Percentiles rank a stretch among this genome's conserved stretches.
phyloP scores from a whole-genome alignment of 2,113 vertebrate genomes.

The Gracilinanus agilis region DNA sequence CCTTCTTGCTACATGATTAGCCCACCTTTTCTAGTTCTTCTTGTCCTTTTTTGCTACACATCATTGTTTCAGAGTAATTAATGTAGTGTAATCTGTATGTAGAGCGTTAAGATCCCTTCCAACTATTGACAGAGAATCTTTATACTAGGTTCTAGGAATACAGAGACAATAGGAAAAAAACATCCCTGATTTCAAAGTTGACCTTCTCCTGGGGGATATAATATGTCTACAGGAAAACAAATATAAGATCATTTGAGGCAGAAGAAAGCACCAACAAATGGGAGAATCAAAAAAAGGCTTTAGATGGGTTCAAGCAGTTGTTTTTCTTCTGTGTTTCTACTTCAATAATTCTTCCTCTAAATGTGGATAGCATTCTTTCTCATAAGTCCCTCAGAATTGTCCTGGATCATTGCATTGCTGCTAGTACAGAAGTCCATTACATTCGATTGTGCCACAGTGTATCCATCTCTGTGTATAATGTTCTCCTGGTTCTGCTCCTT shows the following conservation, averaged over 20 bases:
- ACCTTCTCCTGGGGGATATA: not conserved
- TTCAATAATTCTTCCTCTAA: too few species aligned
- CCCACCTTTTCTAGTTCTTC: not conserved
- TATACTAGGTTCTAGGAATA: not conserved
- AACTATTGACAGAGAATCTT: not conserved
- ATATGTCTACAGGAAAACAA: not conserved
- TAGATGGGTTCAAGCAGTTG: too few species aligned
- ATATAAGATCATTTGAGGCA: not conserved
- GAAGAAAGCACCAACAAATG: not conserved
- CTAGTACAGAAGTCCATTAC: too few species aligned
- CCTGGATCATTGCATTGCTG: too few species aligned
- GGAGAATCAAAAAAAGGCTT: not conserved
- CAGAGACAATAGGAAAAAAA: not conserved
- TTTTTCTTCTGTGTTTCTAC: too few species aligned
- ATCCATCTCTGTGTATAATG: too few species aligned
- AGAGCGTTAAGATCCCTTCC: not conserved
- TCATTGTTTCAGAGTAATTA: not conserved
- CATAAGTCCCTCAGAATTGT: too few species aligned
- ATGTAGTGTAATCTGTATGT: not conserved
- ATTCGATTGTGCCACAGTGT: too few species aligned
- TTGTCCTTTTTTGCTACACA: not conserved
- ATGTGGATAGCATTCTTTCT: too few species aligned
- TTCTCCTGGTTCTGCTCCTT: too few species aligned
- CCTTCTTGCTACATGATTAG: not conserved
- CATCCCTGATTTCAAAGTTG: not conserved